Evolutionary conservation across 2,113 vertebrate genomes (phyloP), one percentile per base, ranked within the genome.

Genomic region (Hystrix brachyura): DNA sequence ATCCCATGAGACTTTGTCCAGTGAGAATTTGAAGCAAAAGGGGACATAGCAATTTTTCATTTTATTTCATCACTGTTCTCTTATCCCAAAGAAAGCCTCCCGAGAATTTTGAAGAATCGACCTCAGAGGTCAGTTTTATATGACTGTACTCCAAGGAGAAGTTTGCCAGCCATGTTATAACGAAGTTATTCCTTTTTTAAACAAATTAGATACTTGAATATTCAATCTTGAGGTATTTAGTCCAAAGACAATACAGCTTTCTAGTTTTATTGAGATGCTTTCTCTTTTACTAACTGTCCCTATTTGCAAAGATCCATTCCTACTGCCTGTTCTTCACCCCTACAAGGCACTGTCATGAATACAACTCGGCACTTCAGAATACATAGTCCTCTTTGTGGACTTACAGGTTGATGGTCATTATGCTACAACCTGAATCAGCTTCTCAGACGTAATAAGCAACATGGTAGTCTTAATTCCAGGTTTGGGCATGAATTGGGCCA

Each of bases 341-440:
- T 51, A 29, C 0, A 1, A 15, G 10, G 32, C 29, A 32, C 53
- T 34, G 18, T 78, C 53, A 55, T 9, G 12, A 81, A 48, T n/a
- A 57, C 7, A 27, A 1, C 27, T 11, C 2, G 53, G 57, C 21
- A 13, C 8, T 43, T 0, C 0, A 0, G 17, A 60, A 38, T 3
- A 14, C 43, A 7, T 0, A 1, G 29, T 55, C 1, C 34, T 38
- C 12, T 71, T 71, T 80, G 81, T n/a, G 14, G 57, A 34, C 29
- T 51, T 43, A 13, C 0, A 5, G 32, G 46, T 53, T 62, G 53
- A 12, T 59, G 10, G 55, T 84, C 43, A 67, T 64, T n/a, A 19
- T 76, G 7, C 2, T 2, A 48, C 1, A 18, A 25, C 46, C 60
- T 59, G 17, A 60, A 60, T 43, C 32, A 34, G 5, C 19, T 46